Evolutionary conservation across 2,888 invertebrate genomes (phyloP).

Genomic region (Amphipoea lucens): DNA sequence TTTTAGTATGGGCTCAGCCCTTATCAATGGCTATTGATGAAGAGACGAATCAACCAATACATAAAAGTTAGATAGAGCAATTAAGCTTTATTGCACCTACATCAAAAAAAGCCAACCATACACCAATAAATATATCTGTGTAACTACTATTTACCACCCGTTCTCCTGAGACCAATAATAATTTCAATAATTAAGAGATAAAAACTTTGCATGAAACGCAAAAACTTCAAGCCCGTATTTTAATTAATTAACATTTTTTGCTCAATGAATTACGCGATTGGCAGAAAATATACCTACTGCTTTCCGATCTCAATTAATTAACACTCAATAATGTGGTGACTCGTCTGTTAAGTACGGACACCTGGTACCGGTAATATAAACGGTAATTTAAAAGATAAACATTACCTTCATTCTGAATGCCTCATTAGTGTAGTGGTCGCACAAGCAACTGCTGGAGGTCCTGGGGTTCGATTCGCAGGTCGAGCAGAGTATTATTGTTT

Average conservation of each 20-base stretch:
- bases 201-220: slow-evolving; percentile 5
- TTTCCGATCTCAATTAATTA: slow-evolving; percentile 39
- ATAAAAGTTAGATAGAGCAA: background rate
- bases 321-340: slow-evolving; percentile 24
- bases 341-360: slow-evolving; percentile 14
- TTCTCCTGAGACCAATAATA: no score
- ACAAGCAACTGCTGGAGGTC: background rate
- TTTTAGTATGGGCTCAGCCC: background rate
- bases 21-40: no score
- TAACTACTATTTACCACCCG: background rate
- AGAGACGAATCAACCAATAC: background rate
- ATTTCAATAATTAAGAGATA: background rate
- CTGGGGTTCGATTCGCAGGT: background rate
- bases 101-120: no score
- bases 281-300: slow-evolving; percentile 21
- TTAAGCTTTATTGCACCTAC: background rate
- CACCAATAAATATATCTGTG: background rate
- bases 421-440: background rate
- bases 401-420: background rate
- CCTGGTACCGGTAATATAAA: slow-evolving; percentile 4
- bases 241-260: slow-evolving; percentile 27
- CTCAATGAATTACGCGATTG: slow-evolving; percentile 33
- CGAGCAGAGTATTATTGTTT: no score
- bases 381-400: slow-evolving; percentile 1
- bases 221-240: background rate